Base-by-base conservation (phyloP, 2,888 invertebrate genomes). In the Drosophila mettleri region DNA sequence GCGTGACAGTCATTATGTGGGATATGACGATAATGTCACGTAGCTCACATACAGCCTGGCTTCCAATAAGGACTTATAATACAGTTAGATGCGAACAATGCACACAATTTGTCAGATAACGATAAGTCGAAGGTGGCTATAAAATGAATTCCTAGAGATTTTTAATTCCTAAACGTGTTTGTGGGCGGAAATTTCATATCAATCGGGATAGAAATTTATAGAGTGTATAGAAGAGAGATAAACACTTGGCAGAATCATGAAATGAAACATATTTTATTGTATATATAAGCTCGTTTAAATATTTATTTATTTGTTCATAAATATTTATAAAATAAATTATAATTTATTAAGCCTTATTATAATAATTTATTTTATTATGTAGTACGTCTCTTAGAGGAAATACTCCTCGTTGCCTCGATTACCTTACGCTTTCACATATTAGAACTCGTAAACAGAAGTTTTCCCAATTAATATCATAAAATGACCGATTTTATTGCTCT, bases 1-100 rank as follows among this genome's bases (percentile, higher is more conserved):
- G 80, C 82, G 82, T 87, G 86, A 82, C 82, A 48, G 22, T 63
- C 63, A 63, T 65, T 64, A 64, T 59, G 39, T 46, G 36, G 45
- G 65, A 57, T 64, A 45, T 58, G 38, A 61, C 61, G 68, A 59
- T 68, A 43, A 45, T 55, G 60, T 73, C 75, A 75, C 75, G 75
- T 75, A 74, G 38, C 46, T 14, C 12, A 31, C 45, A 43, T 18
- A 9, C 36, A 41, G 66, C 38, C 45, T 34, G 51, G 45, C 16
- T 58, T 24, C 14, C 66, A 20, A 36, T 43, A 29, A 41, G 49
- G 31, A 55, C 43, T 9, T 43, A n/a, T 24, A 22, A 9, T 46
- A 46, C 61, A 48, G 39, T 45, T 38, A 60, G 12, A 29, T 52
- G 48, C 4, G 36, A 45, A 51, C 57, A 67, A 57, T 51, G 31